Conservation (phyloP, 2,888 invertebrate genomes). For the Tetragonula carbonaria region DNA sequence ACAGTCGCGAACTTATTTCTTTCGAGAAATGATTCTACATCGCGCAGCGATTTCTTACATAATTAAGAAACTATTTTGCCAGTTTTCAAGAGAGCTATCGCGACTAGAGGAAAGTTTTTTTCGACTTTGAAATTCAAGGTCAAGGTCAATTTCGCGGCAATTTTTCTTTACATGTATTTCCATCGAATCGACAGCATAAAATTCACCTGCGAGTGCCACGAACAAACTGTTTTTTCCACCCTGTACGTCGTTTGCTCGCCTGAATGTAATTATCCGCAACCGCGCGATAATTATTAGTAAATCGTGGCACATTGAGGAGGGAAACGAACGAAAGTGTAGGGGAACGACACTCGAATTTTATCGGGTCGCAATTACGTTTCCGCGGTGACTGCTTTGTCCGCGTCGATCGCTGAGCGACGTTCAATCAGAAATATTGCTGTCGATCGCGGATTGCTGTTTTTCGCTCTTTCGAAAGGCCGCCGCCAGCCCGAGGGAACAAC, state of each 20-base stretch:
- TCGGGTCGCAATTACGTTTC: constrained; percentile 31
- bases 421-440: constrained; percentile 59
- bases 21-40: no score
- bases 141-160: no score
- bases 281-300: constrained; percentile 16
- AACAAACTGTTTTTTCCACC: no score
- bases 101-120: neutral
- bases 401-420: constrained; percentile 48
- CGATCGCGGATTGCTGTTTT: constrained; percentile 19
- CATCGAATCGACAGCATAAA: no score
- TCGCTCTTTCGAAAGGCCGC: constrained; percentile 33
- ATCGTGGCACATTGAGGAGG: no score
- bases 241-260: neutral
- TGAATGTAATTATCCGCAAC: neutral
- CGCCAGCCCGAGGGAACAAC: constrained; percentile 43
- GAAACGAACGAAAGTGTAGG: neutral
- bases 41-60: no score
- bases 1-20: no score
- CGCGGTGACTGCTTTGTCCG: constrained; percentile 9
- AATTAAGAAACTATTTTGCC: no score
- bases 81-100: no score
- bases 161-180: no score
- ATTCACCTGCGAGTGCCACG: no score
- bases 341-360: constrained; percentile 2
- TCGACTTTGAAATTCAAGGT: no score